phyloP scores from a whole-genome alignment of 1,140 invertebrate species.

The Lepidurus apus region DNA sequence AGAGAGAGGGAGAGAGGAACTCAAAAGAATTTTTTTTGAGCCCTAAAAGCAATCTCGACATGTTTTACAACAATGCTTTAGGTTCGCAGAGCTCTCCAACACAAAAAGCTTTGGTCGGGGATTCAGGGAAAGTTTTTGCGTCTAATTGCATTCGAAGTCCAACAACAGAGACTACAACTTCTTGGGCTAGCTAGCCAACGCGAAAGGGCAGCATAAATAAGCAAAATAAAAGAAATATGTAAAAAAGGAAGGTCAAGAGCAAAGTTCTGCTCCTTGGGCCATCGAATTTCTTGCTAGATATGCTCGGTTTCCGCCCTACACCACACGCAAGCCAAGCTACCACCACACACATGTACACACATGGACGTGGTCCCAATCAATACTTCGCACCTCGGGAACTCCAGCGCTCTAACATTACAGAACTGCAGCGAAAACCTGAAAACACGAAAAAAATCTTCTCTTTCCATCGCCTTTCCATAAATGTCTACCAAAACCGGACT shows the following conservation, averaged over 20 bases:
- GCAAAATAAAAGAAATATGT: not conserved
- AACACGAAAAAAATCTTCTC: too few relatives aligned
- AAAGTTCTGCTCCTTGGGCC: not conserved
- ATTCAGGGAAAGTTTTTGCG: not conserved
- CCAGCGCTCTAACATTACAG: not conserved
- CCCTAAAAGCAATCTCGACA: not conserved
- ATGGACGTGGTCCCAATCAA: not conserved
- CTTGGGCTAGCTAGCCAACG: not conserved
- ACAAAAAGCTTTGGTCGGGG: not conserved
- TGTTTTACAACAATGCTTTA: not conserved
- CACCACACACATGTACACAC: not conserved
- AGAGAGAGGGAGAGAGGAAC: not conserved
- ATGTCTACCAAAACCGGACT: too few relatives aligned
- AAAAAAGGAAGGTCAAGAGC: constrained; percentile 9
- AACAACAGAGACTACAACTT: not conserved
- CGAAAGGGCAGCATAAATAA: not conserved
- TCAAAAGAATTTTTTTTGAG: not conserved
- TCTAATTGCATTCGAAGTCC: constrained; percentile 14
- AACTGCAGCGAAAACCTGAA: not conserved
- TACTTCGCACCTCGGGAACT: constrained; percentile 1
- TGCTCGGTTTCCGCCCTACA: not conserved
- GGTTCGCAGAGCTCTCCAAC: not conserved
- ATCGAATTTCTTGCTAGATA: not conserved
- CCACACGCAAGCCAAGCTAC: not conserved
- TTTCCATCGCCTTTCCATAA: too few relatives aligned